A percentile compares a stretch with the other conserved stretches of the same genome.
These are phyloP conservation scores for Platypus cylindrus DNA, from an alignment of 2,888 invertebrate genomes.

Conservation along the genomic window DNA sequence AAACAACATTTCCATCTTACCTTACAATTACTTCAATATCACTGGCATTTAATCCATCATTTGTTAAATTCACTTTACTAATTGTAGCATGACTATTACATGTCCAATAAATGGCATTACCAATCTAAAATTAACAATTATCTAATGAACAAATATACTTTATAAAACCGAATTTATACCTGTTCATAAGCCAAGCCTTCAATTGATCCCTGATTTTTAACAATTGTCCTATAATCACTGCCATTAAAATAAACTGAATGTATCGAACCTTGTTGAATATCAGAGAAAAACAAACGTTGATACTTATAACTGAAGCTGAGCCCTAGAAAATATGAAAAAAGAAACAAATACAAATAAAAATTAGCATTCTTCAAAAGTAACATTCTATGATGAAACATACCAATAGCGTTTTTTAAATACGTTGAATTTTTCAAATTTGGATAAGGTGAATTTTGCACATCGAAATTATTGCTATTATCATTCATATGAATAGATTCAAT, in stretches of 20 bases:
- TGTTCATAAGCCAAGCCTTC: slow-evolving; percentile 76
- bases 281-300: slow-evolving; percentile 70
- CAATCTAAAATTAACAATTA: no score
- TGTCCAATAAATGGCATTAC: slow-evolving; percentile 74
- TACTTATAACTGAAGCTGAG: slow-evolving; percentile 63
- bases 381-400: slow-evolving; percentile 5
- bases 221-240: slow-evolving; percentile 52
- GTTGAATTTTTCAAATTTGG: slow-evolving; percentile 58
- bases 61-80: slow-evolving; percentile 42
- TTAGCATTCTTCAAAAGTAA: no score
- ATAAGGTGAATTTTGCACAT: slow-evolving; percentile 63
- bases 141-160: no score
- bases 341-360: not conserved
- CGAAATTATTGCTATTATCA: slow-evolving; percentile 49
- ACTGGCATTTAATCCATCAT: slow-evolving; percentile 33
- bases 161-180: slow-evolving; percentile 26
- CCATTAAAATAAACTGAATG: slow-evolving; percentile 74
- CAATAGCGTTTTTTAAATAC: slow-evolving; percentile 75
- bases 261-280: slow-evolving; percentile 76
- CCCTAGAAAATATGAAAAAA: slow-evolving; percentile 25
- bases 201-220: slow-evolving; percentile 68
- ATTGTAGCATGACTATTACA: slow-evolving; percentile 68
- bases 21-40: slow-evolving; percentile 47
- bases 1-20: no score
- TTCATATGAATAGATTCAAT: slow-evolving; percentile 75